These are phyloP conservation scores for Indri indri DNA, from an alignment of 2,113 vertebrate species.

Conservation along the genomic window DNA sequence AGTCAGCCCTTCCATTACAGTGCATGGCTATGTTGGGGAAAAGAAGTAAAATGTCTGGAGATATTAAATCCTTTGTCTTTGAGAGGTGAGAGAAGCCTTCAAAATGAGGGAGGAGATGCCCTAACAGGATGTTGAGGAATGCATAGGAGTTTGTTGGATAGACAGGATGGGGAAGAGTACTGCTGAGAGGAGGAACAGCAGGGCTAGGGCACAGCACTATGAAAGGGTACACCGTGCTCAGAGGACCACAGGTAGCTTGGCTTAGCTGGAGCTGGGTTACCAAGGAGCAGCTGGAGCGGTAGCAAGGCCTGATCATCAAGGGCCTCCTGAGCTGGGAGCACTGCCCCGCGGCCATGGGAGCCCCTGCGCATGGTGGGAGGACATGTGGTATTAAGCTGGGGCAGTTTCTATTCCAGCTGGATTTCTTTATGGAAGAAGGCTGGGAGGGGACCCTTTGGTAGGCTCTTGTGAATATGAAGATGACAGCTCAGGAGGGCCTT, in stretches of 20 bases:
- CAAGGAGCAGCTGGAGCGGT: not conserved
- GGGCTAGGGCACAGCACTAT: not conserved
- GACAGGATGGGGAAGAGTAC: not conserved
- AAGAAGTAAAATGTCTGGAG: not conserved
- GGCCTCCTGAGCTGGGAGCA: not conserved
- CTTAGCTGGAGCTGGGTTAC: not conserved
- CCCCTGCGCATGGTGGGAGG: not conserved
- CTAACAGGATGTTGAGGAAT: not conserved
- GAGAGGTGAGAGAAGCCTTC: not conserved
- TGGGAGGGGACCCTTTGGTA: not conserved
- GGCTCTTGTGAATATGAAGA: not conserved
- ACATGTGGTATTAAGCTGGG: too few relatives aligned
- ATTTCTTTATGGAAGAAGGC: not conserved
- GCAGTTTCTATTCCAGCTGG: not conserved
- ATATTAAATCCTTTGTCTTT: not conserved
- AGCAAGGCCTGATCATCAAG: not conserved
- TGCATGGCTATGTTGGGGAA: not conserved
- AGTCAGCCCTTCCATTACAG: not conserved
- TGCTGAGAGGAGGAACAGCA: not conserved
- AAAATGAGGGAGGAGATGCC: not conserved
- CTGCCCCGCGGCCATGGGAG: rapidly evolving
- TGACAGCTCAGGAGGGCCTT: not conserved
- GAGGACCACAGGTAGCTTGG: not conserved
- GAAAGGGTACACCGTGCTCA: not conserved
- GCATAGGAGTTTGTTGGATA: not conserved